Percentiles rank a stretch among this genome's conserved stretches.
Conservation (phyloP, 1,140 invertebrate genomes). For the Druon quercuslanigerum region DNA sequence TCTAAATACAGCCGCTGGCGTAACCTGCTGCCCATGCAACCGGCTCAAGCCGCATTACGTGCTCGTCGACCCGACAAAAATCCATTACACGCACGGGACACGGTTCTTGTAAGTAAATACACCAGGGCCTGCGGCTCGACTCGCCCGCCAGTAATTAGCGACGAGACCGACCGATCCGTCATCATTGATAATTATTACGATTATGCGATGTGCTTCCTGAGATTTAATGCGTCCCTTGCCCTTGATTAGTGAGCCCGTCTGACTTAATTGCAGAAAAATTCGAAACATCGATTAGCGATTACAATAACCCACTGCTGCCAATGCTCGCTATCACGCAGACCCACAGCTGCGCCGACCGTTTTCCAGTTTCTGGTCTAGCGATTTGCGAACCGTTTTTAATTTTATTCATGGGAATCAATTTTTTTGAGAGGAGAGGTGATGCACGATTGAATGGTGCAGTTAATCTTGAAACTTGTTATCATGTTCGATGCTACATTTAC, state of each 20-base stretch:
- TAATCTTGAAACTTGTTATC: not conserved
- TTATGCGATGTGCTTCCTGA: slow-evolving; percentile 60
- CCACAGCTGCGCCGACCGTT: slow-evolving; percentile 29
- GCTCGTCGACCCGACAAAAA: slow-evolving; percentile 47
- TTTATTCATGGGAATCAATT: slow-evolving; percentile 15
- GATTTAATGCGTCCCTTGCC: slow-evolving; percentile 59
- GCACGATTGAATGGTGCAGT: not conserved
- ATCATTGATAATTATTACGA: slow-evolving; percentile 69
- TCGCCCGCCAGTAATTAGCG: slow-evolving; percentile 61
- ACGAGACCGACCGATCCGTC: slow-evolving; percentile 63
- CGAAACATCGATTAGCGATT: slow-evolving; percentile 68
- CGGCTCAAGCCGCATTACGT: slow-evolving; percentile 35
- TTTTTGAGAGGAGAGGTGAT: slow-evolving; percentile 5
- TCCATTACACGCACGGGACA: slow-evolving; percentile 42
- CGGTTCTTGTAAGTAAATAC: slow-evolving; percentile 28
- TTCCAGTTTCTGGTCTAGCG: not conserved
- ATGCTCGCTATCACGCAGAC: slow-evolving; percentile 59
- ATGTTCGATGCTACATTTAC: too few relatives aligned
- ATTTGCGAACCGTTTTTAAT: not conserved
- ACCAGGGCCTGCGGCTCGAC: slow-evolving; percentile 2
- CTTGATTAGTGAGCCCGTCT: slow-evolving; percentile 57
- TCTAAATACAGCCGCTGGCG: slow-evolving; percentile 35
- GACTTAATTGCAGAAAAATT: slow-evolving; percentile 64
- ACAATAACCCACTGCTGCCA: slow-evolving; percentile 64
- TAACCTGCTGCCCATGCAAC: slow-evolving; percentile 43